Conservation (phyloP, 2,113 vertebrate genomes). For the Onychostruthus taczanowskii region DNA sequence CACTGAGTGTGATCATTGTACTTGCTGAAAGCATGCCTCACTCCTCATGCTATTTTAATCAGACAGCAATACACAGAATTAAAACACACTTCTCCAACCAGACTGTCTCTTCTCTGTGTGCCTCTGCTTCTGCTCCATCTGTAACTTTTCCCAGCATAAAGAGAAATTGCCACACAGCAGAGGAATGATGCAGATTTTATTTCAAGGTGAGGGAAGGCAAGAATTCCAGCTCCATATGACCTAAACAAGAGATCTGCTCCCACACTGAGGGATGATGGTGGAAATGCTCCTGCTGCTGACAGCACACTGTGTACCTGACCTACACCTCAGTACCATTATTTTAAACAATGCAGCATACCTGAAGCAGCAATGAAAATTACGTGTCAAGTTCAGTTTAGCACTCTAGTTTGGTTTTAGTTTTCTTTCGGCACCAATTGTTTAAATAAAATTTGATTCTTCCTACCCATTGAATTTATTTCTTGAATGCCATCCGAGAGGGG, state of each 20-base stretch:
- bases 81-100: background rate
- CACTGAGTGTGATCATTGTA: background rate
- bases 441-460: accelerated
- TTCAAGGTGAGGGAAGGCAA: background rate
- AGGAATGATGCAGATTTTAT: background rate
- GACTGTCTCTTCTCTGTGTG: background rate
- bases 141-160: background rate
- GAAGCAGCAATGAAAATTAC: background rate
- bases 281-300: background rate
- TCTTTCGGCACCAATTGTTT: background rate
- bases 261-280: background rate
- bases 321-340: too few relatives aligned
- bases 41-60: background rate
- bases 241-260: background rate
- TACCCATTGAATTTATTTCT: background rate
- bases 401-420: background rate
- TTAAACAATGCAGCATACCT: background rate
- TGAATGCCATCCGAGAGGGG: background rate
- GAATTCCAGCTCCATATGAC: background rate
- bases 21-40: background rate
- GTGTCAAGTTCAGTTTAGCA: background rate
- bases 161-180: background rate
- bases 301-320: background rate
- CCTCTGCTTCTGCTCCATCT: background rate
- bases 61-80: background rate